Evolutionary conservation across 2,113 vertebrate genomes (phyloP).

Genomic region (Aptenodytes patagonicus): DNA sequence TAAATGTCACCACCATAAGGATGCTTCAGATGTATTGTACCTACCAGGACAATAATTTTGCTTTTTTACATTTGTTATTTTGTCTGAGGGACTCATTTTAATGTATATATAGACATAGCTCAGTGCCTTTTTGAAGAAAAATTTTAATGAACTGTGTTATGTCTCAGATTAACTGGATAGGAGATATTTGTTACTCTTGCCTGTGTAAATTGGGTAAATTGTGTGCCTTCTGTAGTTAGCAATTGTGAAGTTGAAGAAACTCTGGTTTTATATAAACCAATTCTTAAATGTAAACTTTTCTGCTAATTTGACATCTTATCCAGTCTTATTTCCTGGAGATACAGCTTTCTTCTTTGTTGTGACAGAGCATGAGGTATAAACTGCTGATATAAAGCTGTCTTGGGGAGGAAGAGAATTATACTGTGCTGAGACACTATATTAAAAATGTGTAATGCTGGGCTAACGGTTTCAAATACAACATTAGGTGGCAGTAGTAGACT

Average conservation of each 20-base stretch:
- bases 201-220: background rate
- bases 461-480: background rate
- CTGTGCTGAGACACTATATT: background rate
- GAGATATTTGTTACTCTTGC: background rate
- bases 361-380: background rate
- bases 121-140: background rate
- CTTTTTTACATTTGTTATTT: background rate
- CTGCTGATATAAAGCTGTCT: background rate
- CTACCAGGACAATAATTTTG: background rate
- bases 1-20: background rate
- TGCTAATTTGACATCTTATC: background rate
- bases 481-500: slow-evolving; percentile 21
- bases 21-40: background rate
- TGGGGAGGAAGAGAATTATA: background rate
- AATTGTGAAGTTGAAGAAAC: background rate
- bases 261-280: background rate
- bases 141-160: background rate
- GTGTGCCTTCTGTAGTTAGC: background rate
- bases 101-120: background rate
- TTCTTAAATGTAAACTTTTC: background rate
- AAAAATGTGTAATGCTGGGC: background rate
- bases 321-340: background rate
- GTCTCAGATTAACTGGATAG: background rate
- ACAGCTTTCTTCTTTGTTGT: background rate
- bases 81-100: background rate